Evolutionary conservation across 2,888 invertebrate genomes (phyloP).

Genomic region (Allophyes oxyacanthae): DNA sequence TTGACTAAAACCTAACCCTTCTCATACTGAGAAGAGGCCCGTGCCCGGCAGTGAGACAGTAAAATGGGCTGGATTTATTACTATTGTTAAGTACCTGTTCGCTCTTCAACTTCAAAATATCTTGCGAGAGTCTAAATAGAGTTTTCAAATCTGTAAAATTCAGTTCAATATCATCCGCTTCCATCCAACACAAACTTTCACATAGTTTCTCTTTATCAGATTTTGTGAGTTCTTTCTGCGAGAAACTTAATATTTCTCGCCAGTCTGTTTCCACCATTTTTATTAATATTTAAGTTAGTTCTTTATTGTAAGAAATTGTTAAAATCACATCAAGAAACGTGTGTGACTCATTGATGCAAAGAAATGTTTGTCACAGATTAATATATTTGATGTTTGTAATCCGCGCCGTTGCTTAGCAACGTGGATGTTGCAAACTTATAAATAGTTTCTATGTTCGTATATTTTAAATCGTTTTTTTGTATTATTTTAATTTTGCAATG

Average conservation of each 20-base stretch:
- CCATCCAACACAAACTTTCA: conserved; percentile 90
- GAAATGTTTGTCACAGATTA: too few relatives aligned
- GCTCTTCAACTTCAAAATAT: conserved; percentile 91
- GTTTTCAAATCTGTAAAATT: conserved; percentile 88
- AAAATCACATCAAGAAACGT: not conserved
- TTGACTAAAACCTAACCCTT: too few relatives aligned
- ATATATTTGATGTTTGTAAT: conserved; percentile 56
- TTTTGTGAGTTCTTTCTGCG: conserved; percentile 87
- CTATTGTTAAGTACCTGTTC: conserved; percentile 88
- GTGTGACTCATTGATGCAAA: conserved; percentile 29
- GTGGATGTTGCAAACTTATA: not conserved
- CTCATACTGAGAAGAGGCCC: too few relatives aligned
- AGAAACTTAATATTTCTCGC: conserved; percentile 88
- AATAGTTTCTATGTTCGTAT: not conserved
- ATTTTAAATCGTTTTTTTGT: not conserved
- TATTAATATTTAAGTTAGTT: conserved; percentile 31
- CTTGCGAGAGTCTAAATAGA: conserved; percentile 90
- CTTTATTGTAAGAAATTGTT: conserved; percentile 12
- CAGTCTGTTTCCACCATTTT: conserved; percentile 89
- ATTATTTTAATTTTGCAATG: too few relatives aligned
- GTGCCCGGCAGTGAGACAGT: too few relatives aligned
- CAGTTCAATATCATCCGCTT: conserved; percentile 88
- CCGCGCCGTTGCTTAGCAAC: conserved; percentile 73
- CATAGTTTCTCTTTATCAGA: conserved; percentile 91
- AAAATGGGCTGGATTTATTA: too few relatives aligned